Percentiles rank a stretch among this genome's conserved stretches.
These are phyloP conservation scores for Megaleporinus macrocephalus DNA, from an alignment of 2,113 vertebrate species.

Conservation along the genomic window DNA sequence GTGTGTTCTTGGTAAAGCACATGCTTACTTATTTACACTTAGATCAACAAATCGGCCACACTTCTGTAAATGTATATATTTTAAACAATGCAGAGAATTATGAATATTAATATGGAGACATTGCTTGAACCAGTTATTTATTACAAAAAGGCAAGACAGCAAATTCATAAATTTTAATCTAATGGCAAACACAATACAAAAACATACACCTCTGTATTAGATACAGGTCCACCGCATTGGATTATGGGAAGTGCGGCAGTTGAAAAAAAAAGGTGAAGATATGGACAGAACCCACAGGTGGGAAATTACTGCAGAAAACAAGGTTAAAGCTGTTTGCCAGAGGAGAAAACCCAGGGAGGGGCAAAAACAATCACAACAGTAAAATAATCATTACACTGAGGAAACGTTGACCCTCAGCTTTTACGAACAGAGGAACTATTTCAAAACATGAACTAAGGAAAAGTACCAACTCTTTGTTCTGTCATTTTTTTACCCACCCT, in stretches of 20 bases:
- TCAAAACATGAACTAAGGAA: slow-evolving; percentile 45
- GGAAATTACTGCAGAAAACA: slow-evolving; percentile 24
- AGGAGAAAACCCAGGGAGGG: not conserved
- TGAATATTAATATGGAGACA: slow-evolving; percentile 16
- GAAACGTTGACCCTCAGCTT: slow-evolving; percentile 1
- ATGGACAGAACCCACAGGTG: slow-evolving; percentile 33
- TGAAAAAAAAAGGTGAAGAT: slow-evolving; percentile 38
- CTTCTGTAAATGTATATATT: no score
- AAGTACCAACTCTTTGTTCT: slow-evolving; percentile 59
- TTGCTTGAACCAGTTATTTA: slow-evolving; percentile 70
- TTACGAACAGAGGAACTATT: slow-evolving; percentile 37
- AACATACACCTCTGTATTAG: slow-evolving; percentile 62
- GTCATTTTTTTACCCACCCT: not conserved
- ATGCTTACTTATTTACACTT: no score
- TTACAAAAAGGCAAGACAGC: slow-evolving; percentile 76
- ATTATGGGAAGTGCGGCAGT: slow-evolving; percentile 46
- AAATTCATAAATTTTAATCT: slow-evolving; percentile 72
- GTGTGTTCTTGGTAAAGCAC: no score
- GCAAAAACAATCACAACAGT: slow-evolving; percentile 28
- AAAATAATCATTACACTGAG: slow-evolving; percentile 29
- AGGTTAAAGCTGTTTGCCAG: slow-evolving; percentile 19
- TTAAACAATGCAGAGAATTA: not conserved
- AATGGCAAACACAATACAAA: slow-evolving; percentile 77
- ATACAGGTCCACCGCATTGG: slow-evolving; percentile 57
- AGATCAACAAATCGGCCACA: no score